These are phyloP conservation scores for Venustaconcha ellipsiformis DNA, from an alignment of 1,140 invertebrate species.

Conservation along the genomic window DNA sequence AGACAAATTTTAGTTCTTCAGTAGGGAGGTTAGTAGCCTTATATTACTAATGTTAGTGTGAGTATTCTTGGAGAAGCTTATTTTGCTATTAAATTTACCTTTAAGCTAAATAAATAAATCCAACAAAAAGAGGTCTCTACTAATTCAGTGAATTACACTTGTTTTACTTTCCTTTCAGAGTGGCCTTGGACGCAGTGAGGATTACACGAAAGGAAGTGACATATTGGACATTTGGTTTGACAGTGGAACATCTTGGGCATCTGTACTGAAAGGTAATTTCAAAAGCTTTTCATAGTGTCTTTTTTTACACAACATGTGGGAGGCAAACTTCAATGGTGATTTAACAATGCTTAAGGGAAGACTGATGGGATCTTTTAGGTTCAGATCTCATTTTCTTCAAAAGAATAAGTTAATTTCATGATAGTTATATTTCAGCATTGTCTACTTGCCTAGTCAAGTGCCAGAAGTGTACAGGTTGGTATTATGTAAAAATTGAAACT, in stretches of 20 bases:
- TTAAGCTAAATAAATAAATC: too few species aligned
- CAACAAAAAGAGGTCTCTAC: too few species aligned
- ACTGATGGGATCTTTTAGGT: not conserved
- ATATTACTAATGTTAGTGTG: too few species aligned
- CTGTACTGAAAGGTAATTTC: slow-evolving; percentile 56
- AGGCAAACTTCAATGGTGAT: not conserved
- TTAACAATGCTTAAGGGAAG: not conserved
- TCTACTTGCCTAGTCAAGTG: too few species aligned
- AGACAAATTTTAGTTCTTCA: too few species aligned
- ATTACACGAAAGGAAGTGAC: slow-evolving; percentile 74
- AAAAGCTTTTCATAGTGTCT: not conserved
- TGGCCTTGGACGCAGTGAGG: slow-evolving; percentile 39
- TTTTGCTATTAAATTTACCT: too few species aligned
- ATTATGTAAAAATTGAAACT: too few species aligned
- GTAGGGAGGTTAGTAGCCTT: too few species aligned
- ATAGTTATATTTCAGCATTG: not conserved
- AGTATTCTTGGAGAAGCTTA: too few species aligned
- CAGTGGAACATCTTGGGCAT: slow-evolving; percentile 94
- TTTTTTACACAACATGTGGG: too few species aligned
- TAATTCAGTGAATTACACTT: not conserved
- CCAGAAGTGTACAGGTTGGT: too few species aligned
- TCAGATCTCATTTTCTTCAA: not conserved
- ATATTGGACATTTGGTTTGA: slow-evolving; percentile 99
- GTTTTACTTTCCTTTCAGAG: slow-evolving; percentile 36
- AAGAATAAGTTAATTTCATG: not conserved